phyloP scores from a whole-genome alignment of 53 echinoderm and acorn worm genomes.

The Astropecten irregularis region DNA sequence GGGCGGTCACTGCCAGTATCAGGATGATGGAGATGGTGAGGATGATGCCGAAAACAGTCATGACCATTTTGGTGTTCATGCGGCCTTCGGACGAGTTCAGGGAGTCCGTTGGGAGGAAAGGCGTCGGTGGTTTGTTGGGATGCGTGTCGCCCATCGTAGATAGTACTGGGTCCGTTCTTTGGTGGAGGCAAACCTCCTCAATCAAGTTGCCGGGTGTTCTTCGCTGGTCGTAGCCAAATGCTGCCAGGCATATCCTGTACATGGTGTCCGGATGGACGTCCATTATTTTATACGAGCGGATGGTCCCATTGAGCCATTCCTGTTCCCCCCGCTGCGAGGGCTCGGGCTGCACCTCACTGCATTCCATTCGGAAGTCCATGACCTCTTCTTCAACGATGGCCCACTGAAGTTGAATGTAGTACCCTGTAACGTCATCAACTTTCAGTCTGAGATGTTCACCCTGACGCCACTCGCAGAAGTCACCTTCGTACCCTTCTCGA shows the following conservation, averaged over 20 bases:
- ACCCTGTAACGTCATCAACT: neutral
- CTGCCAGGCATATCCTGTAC: slow-evolving; percentile 19
- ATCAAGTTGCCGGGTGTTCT: slow-evolving; percentile 16
- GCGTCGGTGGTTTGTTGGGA: neutral
- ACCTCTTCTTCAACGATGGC: neutral
- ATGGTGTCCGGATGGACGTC: neutral
- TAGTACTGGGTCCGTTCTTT: neutral
- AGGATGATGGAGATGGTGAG: slow-evolving; percentile 20
- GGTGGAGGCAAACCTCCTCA: slow-evolving; percentile 22
- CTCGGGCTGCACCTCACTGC: neutral
- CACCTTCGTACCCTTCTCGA: slow-evolving; percentile 11
- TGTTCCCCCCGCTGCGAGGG: neutral
- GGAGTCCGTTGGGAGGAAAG: neutral
- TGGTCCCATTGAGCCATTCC: neutral
- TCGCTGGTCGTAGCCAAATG: neutral
- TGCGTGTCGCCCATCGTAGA: neutral
- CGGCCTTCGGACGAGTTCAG: neutral
- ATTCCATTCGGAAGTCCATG: slow-evolving; percentile 3
- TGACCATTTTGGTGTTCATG: neutral
- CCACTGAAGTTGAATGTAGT: slow-evolving; percentile 5
- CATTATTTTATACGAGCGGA: neutral
- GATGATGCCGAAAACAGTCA: slow-evolving; percentile 19
- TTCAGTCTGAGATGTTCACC: neutral
- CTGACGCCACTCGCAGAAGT: slow-evolving; percentile 16
- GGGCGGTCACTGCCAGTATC: slow-evolving; percentile 1